Evolutionary conservation across 2,888 invertebrate species (phyloP).

Genomic region (Lasius fuliginosus): DNA sequence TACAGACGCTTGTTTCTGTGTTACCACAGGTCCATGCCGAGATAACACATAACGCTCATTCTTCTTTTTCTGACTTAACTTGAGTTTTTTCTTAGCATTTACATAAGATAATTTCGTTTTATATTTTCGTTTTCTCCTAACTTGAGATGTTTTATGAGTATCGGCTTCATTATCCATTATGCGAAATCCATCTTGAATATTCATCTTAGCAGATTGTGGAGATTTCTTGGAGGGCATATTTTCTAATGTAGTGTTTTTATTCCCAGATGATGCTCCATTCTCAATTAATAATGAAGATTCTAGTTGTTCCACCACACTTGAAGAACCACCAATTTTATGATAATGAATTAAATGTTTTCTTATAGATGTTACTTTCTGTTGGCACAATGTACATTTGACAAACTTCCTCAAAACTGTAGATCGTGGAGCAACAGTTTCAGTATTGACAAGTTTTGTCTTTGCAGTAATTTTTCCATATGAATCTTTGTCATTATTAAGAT

Average conservation of each 20-base stretch:
- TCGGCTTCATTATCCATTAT: constrained; percentile 12
- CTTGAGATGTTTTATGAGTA: neutral
- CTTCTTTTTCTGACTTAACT: neutral
- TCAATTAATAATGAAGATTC: constrained; percentile 29
- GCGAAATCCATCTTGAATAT: neutral
- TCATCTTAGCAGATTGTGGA: neutral
- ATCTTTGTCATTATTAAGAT: neutral
- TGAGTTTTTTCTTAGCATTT: constrained; percentile 37
- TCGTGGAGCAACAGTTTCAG: neutral
- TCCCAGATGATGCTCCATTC: neutral
- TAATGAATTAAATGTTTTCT: constrained; percentile 79
- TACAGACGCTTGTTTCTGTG: neutral
- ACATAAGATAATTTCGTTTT: neutral
- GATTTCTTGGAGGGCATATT: neutral
- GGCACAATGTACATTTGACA: constrained; percentile 78
- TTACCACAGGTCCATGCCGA: neutral
- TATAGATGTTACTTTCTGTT: constrained; percentile 74
- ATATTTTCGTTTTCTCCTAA: constrained; percentile 44
- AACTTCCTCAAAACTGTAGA: neutral
- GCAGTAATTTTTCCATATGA: neutral
- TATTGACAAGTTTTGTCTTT: neutral
- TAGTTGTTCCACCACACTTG: constrained; percentile 70
- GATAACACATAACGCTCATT: neutral
- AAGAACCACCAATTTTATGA: constrained; percentile 81
- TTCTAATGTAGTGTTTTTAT: neutral